These are phyloP conservation scores for Argynnis bischoffii DNA, from an alignment of 2,888 invertebrate species.

Conservation along the genomic window DNA sequence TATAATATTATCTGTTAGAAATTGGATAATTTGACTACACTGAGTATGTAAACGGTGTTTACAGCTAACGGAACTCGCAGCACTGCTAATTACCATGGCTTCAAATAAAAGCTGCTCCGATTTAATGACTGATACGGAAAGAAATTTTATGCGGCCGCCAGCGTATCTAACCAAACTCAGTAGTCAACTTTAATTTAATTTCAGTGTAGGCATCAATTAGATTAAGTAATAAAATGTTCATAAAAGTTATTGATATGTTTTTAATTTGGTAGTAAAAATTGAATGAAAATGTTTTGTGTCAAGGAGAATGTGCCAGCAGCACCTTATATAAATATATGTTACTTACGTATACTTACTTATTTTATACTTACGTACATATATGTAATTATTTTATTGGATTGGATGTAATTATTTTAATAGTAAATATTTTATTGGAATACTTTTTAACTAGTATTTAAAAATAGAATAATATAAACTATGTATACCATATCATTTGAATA, in stretches of 20 bases:
- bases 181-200: conserved; percentile 24
- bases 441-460: too few relatives aligned
- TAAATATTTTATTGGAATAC: too few relatives aligned
- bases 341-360: too few relatives aligned
- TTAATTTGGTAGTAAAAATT: conserved; percentile 10
- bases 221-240: conserved; percentile 20
- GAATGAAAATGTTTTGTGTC: conserved; percentile 4
- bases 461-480: too few relatives aligned
- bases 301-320: background rate
- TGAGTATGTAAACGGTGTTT: conserved; percentile 22
- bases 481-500: too few relatives aligned
- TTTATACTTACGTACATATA: background rate
- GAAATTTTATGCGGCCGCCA: conserved; percentile 21
- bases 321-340: too few relatives aligned
- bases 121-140: conserved; percentile 33
- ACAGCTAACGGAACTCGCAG: conserved; percentile 26
- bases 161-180: conserved; percentile 23
- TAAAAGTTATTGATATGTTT: conserved; percentile 18
- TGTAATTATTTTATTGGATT: too few relatives aligned
- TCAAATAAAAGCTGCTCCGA: conserved; percentile 27
- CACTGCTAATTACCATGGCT: conserved; percentile 30
- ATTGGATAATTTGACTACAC: conserved; percentile 18
- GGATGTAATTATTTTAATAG: too few relatives aligned
- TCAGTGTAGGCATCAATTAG: conserved; percentile 24
- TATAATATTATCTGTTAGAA: conserved; percentile 20